Percentiles rank a stretch among this genome's conserved stretches.
These are phyloP conservation scores for Microctenopoma stevenorrisi DNA, from an alignment of 2,797 vertebrate genomes.

Conservation along the genomic window DNA sequence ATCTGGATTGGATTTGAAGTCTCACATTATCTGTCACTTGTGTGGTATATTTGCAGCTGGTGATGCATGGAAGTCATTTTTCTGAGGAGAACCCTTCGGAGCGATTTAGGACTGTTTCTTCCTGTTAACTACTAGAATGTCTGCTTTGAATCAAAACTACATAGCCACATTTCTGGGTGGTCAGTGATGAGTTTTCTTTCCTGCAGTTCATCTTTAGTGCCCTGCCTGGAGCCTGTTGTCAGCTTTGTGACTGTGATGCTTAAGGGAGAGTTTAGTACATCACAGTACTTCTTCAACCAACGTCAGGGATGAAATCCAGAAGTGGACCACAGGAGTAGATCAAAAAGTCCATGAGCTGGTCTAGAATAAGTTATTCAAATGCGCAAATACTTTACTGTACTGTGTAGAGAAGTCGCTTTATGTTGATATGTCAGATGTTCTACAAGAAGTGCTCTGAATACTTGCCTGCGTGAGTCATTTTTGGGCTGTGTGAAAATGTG, in stretches of 20 bases:
- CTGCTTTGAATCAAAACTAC: conserved; percentile 61
- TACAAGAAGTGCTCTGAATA: conserved; percentile 14
- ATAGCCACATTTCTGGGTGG: conserved; percentile 61
- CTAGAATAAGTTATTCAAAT: conserved; percentile 16
- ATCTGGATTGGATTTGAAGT: conserved; percentile 52
- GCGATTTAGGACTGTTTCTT: conserved; percentile 44
- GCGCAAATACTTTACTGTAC: neutral
- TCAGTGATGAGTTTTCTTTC: conserved; percentile 45
- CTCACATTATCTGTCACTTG: conserved; percentile 32
- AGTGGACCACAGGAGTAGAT: conserved; percentile 10
- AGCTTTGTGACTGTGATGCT: conserved; percentile 41
- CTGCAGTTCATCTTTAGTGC: conserved; percentile 36
- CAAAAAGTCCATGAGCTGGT: conserved; percentile 11
- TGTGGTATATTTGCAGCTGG: conserved; percentile 38
- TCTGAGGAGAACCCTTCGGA: conserved; percentile 31
- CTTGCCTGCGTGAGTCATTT: conserved; percentile 18
- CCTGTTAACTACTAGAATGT: conserved; percentile 45
- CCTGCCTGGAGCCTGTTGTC: conserved; percentile 39
- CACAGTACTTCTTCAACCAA: neutral
- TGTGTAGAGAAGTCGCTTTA: neutral
- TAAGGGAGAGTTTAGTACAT: conserved; percentile 24
- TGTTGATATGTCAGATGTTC: conserved; percentile 5
- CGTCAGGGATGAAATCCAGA: conserved; percentile 15
- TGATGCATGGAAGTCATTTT: conserved; percentile 43
- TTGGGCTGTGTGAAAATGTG: conserved; percentile 26